Evolutionary conservation across 23 tunicate genomes (phyloP).

Genomic region (Ascidia mentula): DNA sequence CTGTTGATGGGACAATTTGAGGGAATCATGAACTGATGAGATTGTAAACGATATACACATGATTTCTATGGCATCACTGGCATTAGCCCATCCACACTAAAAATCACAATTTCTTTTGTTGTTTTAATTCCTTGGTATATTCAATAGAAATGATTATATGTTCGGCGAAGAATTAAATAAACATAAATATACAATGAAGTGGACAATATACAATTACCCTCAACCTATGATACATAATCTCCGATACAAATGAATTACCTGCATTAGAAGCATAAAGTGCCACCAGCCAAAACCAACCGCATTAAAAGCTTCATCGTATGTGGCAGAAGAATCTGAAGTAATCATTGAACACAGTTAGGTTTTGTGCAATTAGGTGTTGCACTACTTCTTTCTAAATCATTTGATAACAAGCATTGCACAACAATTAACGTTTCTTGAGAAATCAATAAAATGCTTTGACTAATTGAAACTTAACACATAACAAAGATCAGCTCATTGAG

Average conservation of each 20-base stretch:
- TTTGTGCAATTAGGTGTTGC: too few species aligned
- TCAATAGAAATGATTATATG: too few species aligned
- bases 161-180: too few species aligned
- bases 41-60: conserved; percentile 81
- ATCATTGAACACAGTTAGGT: too few species aligned
- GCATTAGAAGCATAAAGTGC: conserved; percentile 67
- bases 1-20: conserved; percentile 34
- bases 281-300: conserved; percentile 63
- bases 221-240: background rate
- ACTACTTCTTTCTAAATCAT: too few species aligned
- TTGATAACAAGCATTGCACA: too few species aligned
- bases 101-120: background rate
- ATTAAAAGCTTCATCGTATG: conserved; percentile 67
- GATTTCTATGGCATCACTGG: conserved; percentile 93
- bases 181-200: too few species aligned
- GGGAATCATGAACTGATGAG: conserved; percentile 25
- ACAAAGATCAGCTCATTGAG: too few species aligned
- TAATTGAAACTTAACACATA: too few species aligned
- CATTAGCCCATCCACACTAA: conserved; percentile 97
- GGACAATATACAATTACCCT: too few species aligned
- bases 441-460: too few species aligned
- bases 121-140: background rate
- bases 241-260: conserved; percentile 15
- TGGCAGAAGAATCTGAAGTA: background rate
- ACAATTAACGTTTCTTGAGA: too few species aligned